Conservation (phyloP, 2,113 vertebrate species). For the Euleptes europaea region DNA sequence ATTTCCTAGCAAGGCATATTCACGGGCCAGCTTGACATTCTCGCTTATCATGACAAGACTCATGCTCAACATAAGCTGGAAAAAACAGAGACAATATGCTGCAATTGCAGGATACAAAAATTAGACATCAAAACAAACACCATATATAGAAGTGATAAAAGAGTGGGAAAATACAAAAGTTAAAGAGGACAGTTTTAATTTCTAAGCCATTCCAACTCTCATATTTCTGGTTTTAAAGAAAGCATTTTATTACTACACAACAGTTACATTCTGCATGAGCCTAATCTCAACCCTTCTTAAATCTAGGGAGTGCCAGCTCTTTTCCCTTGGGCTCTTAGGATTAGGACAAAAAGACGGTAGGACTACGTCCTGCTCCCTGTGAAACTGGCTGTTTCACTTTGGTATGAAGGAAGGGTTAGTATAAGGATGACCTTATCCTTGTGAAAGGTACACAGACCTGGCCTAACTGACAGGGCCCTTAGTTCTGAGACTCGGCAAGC, state of each 20-base stretch:
- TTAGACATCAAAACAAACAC: neutral
- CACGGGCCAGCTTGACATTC: conserved; percentile 94
- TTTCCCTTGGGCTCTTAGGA: too few relatives aligned
- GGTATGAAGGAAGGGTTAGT: too few relatives aligned
- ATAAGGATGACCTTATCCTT: too few relatives aligned
- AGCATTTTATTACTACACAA: neutral
- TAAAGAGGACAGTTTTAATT: neutral
- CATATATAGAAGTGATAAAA: neutral
- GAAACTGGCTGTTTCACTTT: too few relatives aligned
- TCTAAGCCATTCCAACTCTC: neutral
- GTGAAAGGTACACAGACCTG: too few relatives aligned
- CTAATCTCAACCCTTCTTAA: neutral
- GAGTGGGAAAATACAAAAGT: neutral
- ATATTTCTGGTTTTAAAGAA: neutral
- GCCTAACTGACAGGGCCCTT: too few relatives aligned
- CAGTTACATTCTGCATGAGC: neutral
- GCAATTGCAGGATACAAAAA: neutral
- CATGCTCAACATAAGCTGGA: conserved; percentile 81
- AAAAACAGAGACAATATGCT: conserved; percentile 6
- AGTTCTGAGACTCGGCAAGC: too few relatives aligned
- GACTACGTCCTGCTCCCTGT: too few relatives aligned
- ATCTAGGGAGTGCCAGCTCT: too few relatives aligned
- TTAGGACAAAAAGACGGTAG: too few relatives aligned
- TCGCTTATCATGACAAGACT: conserved; percentile 94
- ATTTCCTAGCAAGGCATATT: conserved; percentile 95